These are phyloP conservation scores for Anas flavirostris DNA, from an alignment of 2,797 vertebrate genomes.

Conservation along the genomic window DNA sequence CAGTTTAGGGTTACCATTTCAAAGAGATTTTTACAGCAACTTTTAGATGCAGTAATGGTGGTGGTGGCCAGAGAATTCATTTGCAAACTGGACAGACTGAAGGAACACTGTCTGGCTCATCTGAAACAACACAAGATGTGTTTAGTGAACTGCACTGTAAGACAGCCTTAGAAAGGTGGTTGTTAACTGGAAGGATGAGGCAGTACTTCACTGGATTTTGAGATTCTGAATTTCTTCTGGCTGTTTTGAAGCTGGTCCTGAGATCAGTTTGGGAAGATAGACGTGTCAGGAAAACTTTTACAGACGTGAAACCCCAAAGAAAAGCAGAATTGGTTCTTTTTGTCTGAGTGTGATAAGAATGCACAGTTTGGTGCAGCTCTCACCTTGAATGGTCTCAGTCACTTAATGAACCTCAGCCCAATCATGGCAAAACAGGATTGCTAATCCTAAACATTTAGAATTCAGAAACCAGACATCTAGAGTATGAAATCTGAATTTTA, in stretches of 20 bases:
- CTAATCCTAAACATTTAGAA: background rate
- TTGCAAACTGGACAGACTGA: background rate
- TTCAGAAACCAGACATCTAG: background rate
- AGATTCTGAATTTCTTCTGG: background rate
- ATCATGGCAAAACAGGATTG: background rate
- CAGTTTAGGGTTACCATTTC: constrained; percentile 23
- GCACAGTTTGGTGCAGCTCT: background rate
- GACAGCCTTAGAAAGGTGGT: background rate
- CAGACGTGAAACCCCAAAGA: background rate
- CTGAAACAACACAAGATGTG: background rate
- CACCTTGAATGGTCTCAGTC: background rate
- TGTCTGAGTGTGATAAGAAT: background rate
- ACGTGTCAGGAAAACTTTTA: background rate
- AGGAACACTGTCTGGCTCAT: background rate
- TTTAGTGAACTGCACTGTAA: background rate
- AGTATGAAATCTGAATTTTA: background rate
- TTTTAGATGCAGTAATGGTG: background rate
- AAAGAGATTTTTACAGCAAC: constrained; percentile 42
- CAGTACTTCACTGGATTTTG: background rate
- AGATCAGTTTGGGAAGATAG: background rate
- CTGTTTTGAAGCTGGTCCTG: background rate
- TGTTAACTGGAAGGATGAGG: background rate
- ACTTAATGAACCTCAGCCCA: background rate
- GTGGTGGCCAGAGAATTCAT: background rate
- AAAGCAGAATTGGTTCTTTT: background rate